Conservation (phyloP, 2,113 vertebrate genomes). For the Salminus brasiliensis region DNA sequence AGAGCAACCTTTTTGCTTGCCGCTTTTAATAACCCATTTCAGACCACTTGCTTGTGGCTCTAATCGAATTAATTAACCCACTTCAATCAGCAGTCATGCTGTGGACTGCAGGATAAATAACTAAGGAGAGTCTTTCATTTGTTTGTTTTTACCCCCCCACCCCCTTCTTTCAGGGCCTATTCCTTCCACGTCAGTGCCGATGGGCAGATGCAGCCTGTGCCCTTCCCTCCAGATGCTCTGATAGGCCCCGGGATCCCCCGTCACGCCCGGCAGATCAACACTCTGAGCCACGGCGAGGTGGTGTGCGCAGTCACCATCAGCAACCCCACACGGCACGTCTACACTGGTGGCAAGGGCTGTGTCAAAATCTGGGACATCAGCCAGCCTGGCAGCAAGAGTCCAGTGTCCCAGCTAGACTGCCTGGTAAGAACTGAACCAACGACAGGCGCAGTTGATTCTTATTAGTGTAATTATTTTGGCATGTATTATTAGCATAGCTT, state of each 20-base stretch:
- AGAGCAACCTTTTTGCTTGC: constrained; percentile 21
- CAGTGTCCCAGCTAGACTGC: constrained; percentile 95
- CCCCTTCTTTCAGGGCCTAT: constrained; percentile 80
- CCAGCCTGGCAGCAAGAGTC: constrained; percentile 94
- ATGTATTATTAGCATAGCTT: not conserved
- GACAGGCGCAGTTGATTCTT: not conserved
- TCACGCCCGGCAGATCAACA: constrained; percentile 94
- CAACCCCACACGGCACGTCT: constrained; percentile 92
- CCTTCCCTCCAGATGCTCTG: constrained; percentile 90
- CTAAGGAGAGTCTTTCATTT: constrained; percentile 7
- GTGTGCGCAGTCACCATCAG: constrained; percentile 94
- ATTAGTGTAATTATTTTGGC: not conserved
- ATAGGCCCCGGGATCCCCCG: constrained; percentile 91
- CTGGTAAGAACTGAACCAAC: constrained; percentile 69
- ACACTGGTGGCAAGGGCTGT: constrained; percentile 93
- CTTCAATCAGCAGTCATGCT: constrained; percentile 28
- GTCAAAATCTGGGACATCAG: constrained; percentile 98
- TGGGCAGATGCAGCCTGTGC: constrained; percentile 94
- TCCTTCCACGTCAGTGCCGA: constrained; percentile 94
- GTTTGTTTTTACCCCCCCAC: not conserved
- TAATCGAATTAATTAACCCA: constrained; percentile 45
- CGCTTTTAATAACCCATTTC: constrained; percentile 36
- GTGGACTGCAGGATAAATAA: constrained; percentile 20
- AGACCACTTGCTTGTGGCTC: constrained; percentile 32
- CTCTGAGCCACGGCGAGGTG: constrained; percentile 91